Base-by-base conservation (phyloP, 2,797 vertebrate genomes). In the Cynopterus sphinx region DNA sequence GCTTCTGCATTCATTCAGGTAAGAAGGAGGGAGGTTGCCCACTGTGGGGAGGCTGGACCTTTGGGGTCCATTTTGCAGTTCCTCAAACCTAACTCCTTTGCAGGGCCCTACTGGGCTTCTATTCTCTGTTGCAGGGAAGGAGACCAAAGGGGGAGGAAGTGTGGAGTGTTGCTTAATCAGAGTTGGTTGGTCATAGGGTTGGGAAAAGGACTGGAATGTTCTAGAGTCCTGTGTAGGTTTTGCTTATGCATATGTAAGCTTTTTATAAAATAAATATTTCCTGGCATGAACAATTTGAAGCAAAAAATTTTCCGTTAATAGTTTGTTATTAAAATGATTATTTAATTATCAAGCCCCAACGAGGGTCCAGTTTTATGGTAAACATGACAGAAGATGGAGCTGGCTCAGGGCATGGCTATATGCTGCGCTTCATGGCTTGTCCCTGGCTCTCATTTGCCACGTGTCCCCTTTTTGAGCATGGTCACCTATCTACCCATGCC, bases 1-100 rank as follows among this genome's bases (percentile, higher is more conserved):
- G 98, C 99, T 0, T 99, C 99, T 3, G 99, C 99, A 0, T 99
- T 99, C 98, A 99, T 99, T 97, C 99, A 99, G 99, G 99, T 99
- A 70, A 24, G 5, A 9, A 70, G 36, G 67, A 26, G 41, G 70
- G 70, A 28, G 26, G 5, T 46, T 26, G 3, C 21, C 46, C n/a
- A 24, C 24, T 6, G 43, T 2, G 49, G n/a, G 51, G 41, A 55
- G 19, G 55, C 55, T 11, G 9, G 49, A 73, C 19, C 9, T 46
- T 31, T 2, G 21, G 90, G 12, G 28, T 49, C 15, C 4, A 16
- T 26, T 10, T 4, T 59, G 33, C 6, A 3, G 53, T 31, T 75
- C 63, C 84, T 65, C 21, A 36, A 24, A 53, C 33, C 11, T 17
- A 74, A 11, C 49, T 51, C 11, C 1, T 4, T 17, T 3, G 9